A percentile compares a stretch with the other conserved stretches of the same genome.
Conservation (phyloP, 1,140 invertebrate genomes). For the Sipha flava region DNA sequence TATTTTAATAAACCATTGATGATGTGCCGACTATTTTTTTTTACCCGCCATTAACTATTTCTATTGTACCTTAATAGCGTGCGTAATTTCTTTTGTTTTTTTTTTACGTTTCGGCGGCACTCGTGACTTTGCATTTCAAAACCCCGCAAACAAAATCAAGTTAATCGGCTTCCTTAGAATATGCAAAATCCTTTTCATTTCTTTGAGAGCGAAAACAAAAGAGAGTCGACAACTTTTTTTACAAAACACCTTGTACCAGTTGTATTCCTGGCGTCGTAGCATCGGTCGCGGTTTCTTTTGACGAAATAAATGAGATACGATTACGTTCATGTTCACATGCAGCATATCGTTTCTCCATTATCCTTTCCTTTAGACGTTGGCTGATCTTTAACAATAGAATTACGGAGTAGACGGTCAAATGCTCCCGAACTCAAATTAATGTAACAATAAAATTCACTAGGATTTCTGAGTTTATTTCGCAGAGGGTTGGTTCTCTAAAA, state of each 20-base stretch:
- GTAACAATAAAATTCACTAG: conserved; percentile 3
- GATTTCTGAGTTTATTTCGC: background rate
- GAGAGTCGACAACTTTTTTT: background rate
- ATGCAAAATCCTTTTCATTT: background rate
- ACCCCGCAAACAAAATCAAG: background rate
- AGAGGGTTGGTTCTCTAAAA: background rate
- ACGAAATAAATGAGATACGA: conserved; percentile 16
- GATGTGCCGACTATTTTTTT: background rate
- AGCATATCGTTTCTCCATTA: conserved; percentile 11
- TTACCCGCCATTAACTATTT: background rate
- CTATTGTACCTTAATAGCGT: background rate
- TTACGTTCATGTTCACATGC: background rate
- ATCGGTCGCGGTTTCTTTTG: conserved; percentile 11
- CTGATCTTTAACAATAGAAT: conserved; percentile 5
- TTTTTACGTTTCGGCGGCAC: background rate
- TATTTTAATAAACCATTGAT: background rate
- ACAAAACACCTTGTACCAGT: conserved; percentile 9
- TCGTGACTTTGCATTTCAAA: conserved; percentile 4
- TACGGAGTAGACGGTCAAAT: conserved; percentile 2
- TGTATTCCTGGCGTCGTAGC: background rate
- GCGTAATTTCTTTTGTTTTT: background rate
- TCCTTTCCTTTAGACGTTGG: conserved; percentile 12
- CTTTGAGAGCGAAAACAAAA: conserved; percentile 6
- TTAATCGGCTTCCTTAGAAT: conserved; percentile 22
- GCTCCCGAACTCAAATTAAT: background rate